Evolutionary conservation across 2,888 invertebrate species (phyloP).

Genomic region (Tromatobia lineatoria): DNA sequence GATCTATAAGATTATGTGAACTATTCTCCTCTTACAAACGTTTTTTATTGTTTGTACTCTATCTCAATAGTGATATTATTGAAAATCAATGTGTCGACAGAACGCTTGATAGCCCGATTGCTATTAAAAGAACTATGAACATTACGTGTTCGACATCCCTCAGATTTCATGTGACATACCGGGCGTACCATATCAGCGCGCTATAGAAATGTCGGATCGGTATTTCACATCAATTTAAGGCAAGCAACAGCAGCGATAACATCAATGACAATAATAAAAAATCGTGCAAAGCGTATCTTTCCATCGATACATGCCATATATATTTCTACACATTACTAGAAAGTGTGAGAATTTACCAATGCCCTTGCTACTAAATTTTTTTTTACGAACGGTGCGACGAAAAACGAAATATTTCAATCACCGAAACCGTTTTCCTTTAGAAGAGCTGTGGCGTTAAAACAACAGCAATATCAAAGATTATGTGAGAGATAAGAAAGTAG

Average conservation of each 20-base stretch:
- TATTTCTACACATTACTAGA: constrained; percentile 22
- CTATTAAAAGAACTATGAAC: no score
- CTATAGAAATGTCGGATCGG: neutral
- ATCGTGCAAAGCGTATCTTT: constrained; percentile 31
- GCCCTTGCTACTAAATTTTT: constrained; percentile 7
- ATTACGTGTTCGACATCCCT: no score
- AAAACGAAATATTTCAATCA: constrained; percentile 4
- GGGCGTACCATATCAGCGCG: no score
- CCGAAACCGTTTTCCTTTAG: neutral
- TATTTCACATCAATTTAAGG: neutral
- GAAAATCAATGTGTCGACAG: no score
- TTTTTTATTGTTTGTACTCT: no score
- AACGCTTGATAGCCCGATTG: no score
- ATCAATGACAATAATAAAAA: constrained; percentile 16
- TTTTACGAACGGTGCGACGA: neutral
- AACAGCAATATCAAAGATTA: neutral
- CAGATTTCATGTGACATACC: no score
- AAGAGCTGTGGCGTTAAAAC: neutral
- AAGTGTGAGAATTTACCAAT: constrained; percentile 1
- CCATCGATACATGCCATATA: constrained; percentile 30
- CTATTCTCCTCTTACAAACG: no score
- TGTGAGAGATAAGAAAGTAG: neutral
- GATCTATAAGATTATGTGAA: no score
- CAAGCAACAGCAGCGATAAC: constrained; percentile 1
- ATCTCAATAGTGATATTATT: no score